Base-by-base conservation (phyloP, 23 tunicate species). In the Halocynthia roretzi region DNA sequence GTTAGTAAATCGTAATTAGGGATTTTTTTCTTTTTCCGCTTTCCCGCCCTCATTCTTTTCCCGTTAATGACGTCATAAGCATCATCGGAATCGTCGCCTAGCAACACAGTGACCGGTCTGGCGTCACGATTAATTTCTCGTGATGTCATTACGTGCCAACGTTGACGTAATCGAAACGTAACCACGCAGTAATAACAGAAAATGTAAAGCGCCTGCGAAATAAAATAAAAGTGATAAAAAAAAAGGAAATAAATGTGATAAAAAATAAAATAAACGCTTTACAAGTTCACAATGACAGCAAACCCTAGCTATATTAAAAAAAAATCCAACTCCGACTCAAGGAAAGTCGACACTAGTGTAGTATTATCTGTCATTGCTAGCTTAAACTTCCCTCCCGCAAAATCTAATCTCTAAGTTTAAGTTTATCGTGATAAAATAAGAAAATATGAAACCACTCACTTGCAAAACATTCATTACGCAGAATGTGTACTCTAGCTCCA, bases 31-130 rank as follows among this genome's bases (percentile, higher is more conserved):
- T 14, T 53, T 74, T 5, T 54, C 50, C 12, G 18, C 11, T 54
- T 22, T 5, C 17, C 31, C 56, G 60, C 0, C 31, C 56, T 53
- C 78, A 74, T 65, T 15, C 70, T 65, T 15, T 48, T 65, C 31
- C 70, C 70, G 31, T 65, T 65, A 48, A 65, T 65, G 70, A 65
- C 70, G 18, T 65, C 70, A 65, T 65, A 65, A 65, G 22, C 78
- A 4, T 70, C 75, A 5, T 48, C 75, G 17, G 55, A 6, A 10
- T 54, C 78, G 56, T 74, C 56, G 62, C 78, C 78, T 19, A 74
- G 56, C 78, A 52, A 20, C 17, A 74, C 78, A 7, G 78, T 74
- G 20, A 74, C 78, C 20, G 78, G 78, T 54, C 78, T 53, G 18
- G 78, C 78, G 20, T 74, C 19, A 7, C 20, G 60, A 54, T 74